A percentile compares a stretch with the other conserved stretches of the same genome.
phyloP scores from a whole-genome alignment of 2,888 invertebrate genomes.

The Nasonia oneida region DNA sequence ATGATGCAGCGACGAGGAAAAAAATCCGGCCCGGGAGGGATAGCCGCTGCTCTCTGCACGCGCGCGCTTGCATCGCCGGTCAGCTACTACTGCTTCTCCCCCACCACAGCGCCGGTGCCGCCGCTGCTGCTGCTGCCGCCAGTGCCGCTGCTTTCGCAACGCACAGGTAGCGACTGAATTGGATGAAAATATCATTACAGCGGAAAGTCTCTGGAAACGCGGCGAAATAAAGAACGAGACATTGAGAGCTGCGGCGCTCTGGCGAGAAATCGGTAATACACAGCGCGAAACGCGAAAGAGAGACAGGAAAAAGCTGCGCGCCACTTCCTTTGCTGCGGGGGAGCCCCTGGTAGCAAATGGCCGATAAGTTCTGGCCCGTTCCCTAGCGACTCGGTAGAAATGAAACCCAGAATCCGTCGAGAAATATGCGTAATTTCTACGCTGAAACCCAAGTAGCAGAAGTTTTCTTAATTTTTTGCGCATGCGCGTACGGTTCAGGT shows the following conservation, averaged over 20 bases:
- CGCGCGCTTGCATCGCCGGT: slow-evolving; percentile 54
- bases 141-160: slow-evolving; percentile 30
- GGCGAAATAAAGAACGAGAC: slow-evolving; percentile 63
- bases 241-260: slow-evolving; percentile 27
- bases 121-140: slow-evolving; percentile 23
- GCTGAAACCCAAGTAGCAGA: too few species aligned
- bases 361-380: too few species aligned
- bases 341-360: neutral
- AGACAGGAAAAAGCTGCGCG: neutral
- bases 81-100: slow-evolving; percentile 27
- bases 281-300: neutral
- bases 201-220: slow-evolving; percentile 71
- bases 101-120: neutral
- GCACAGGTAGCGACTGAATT: slow-evolving; percentile 64
- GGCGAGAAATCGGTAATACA: slow-evolving; percentile 36
- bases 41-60: slow-evolving; percentile 55
- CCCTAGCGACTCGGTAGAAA: too few species aligned
- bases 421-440: too few species aligned
- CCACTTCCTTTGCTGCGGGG: slow-evolving; percentile 29
- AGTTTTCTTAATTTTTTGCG: too few species aligned
- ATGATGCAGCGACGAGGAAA: slow-evolving; percentile 27
- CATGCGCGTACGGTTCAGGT: too few species aligned
- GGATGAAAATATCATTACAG: slow-evolving; percentile 77
- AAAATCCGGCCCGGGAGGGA: slow-evolving; percentile 64
- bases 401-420: too few species aligned